A percentile compares a stretch with the other conserved stretches of the same genome.
phyloP scores from a whole-genome alignment of 2,888 invertebrate species.

The Meliscaeva auricollis region DNA sequence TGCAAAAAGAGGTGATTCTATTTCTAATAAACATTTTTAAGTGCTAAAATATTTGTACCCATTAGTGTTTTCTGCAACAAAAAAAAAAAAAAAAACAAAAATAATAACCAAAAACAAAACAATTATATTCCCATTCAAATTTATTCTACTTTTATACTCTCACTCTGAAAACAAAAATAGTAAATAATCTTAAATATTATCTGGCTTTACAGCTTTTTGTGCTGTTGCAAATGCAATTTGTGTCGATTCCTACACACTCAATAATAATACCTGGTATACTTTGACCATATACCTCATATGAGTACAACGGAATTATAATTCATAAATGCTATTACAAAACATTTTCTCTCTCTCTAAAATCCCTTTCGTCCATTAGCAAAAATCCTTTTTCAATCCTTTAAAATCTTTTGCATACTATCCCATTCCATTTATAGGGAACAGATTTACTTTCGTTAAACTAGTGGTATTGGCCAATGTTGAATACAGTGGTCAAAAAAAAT shows the following conservation, averaged over 20 bases:
- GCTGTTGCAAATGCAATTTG: conserved; percentile 16
- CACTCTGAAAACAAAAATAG: neutral
- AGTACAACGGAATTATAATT: conserved; percentile 29
- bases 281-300: neutral
- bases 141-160: neutral
- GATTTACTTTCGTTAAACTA: neutral
- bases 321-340: conserved; percentile 40
- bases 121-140: neutral
- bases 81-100: no score
- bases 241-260: neutral
- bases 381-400: conserved; percentile 53
- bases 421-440: neutral
- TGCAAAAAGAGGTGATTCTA: neutral
- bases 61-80: neutral
- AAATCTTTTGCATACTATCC: conserved; percentile 27
- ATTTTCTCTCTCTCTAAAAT: conserved; percentile 36
- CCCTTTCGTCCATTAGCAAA: conserved; percentile 63
- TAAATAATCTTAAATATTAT: conserved; percentile 10
- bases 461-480: neutral
- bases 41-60: neutral
- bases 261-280: conserved; percentile 17
- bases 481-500: neutral
- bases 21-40: neutral
- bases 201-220: conserved; percentile 17
- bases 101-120: no score